Conservation (phyloP, 1,140 invertebrate genomes). For the Caenorhabditis remanei region DNA sequence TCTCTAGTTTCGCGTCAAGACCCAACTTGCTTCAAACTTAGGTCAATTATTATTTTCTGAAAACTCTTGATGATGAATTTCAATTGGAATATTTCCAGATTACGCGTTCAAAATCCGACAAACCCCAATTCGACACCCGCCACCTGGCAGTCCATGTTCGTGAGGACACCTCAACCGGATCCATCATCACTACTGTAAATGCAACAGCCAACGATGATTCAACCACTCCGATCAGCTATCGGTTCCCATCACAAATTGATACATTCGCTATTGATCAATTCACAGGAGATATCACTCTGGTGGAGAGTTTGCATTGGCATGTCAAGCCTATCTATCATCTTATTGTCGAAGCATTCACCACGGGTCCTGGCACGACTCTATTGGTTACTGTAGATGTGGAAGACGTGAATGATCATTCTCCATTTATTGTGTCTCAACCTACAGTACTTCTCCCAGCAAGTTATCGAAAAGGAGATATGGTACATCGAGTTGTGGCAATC, state of each 20-base stretch:
- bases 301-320: conserved; percentile 17
- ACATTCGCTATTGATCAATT: conserved; percentile 84
- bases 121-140: not conserved
- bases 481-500: conserved; percentile 27
- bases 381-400: conserved; percentile 34
- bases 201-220: conserved; percentile 17
- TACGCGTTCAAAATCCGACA: conserved; percentile 1
- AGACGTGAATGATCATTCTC: conserved; percentile 15
- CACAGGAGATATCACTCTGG: conserved; percentile 83
- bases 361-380: not conserved
- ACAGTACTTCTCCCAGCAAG: not conserved
- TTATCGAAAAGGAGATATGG: conserved; percentile 21
- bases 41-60: not conserved
- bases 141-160: conserved; percentile 11
- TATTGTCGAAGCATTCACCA: not conserved
- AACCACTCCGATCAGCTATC: conserved; percentile 14
- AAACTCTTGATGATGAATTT: not conserved
- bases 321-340: not conserved
- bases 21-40: too few species aligned
- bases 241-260: conserved; percentile 80
- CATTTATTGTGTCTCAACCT: conserved; percentile 20
- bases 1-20: too few species aligned
- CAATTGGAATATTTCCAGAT: not conserved
- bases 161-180: conserved; percentile 30
- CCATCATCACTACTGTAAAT: conserved; percentile 40